phyloP scores from a whole-genome alignment of 2,113 vertebrate genomes.

The Lampris megalopsis region DNA sequence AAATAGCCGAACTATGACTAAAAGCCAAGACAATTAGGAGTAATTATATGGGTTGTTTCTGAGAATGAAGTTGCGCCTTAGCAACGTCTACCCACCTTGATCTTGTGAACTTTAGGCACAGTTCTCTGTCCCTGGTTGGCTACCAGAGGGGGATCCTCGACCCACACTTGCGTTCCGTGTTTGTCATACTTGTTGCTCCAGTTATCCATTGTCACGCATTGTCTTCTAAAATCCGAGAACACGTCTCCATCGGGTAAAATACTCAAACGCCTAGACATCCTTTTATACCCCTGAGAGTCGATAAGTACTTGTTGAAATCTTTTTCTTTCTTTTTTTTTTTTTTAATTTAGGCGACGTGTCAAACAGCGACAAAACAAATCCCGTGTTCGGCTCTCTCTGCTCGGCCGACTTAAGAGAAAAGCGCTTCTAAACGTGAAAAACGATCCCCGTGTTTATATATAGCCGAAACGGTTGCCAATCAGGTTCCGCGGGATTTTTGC shows the following conservation, averaged over 20 bases:
- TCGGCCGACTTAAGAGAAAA: background rate
- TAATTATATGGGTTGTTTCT: background rate
- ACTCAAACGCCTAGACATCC: conserved; percentile 59
- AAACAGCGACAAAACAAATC: background rate
- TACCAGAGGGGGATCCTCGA: conserved; percentile 50
- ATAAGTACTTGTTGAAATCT: too few species aligned
- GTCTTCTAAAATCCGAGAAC: conserved; percentile 78
- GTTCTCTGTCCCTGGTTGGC: conserved; percentile 33
- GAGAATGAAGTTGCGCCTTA: background rate
- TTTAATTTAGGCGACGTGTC: too few species aligned
- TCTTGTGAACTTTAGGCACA: conserved; percentile 75
- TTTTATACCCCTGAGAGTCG: too few species aligned
- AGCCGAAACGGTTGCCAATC: conserved; percentile 36
- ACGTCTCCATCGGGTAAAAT: conserved; percentile 73
- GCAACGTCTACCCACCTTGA: conserved; percentile 75
- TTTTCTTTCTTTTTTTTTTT: too few species aligned
- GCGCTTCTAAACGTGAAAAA: background rate
- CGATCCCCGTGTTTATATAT: conserved; percentile 25
- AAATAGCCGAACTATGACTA: background rate
- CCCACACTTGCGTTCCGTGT: conserved; percentile 79
- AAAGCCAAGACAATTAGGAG: too few species aligned
- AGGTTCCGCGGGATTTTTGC: conserved; percentile 72
- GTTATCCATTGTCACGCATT: conserved; percentile 76
- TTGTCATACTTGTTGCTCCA: conserved; percentile 80
- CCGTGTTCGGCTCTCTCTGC: background rate